Conservation (phyloP, 2,797 vertebrate genomes). For the Aphelocoma californica region DNA sequence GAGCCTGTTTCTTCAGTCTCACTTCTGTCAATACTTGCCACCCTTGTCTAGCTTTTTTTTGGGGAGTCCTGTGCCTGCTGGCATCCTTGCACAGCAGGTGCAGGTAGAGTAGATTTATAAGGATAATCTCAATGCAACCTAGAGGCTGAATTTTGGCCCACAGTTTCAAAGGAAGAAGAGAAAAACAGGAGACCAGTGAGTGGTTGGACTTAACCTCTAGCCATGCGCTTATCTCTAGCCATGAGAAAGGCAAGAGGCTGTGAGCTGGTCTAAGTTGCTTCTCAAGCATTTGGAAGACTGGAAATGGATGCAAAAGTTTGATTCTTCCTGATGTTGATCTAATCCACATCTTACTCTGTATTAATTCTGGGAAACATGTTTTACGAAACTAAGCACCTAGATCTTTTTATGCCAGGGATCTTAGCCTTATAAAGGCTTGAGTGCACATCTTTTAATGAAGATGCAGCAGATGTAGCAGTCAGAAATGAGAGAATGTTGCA, state of each 20-base stretch:
- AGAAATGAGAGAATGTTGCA: background rate
- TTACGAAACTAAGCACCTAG: background rate
- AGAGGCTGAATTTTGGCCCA: background rate
- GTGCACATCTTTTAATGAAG: background rate
- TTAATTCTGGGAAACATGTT: background rate
- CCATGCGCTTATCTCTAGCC: background rate
- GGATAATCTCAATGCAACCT: background rate
- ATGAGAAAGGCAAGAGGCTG: background rate
- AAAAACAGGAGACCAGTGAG: background rate
- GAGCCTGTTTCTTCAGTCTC: conserved; percentile 60
- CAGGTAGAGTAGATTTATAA: background rate
- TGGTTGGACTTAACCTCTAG: background rate
- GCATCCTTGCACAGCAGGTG: background rate
- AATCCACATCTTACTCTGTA: background rate
- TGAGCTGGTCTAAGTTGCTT: background rate
- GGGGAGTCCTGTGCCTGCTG: background rate
- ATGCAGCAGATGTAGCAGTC: background rate
- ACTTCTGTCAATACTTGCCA: conserved; percentile 40
- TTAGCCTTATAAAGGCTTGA: background rate
- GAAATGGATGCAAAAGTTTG: background rate
- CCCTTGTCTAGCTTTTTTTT: background rate
- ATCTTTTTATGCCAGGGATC: background rate
- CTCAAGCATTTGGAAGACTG: background rate
- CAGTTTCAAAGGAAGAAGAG: background rate
- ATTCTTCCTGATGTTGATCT: background rate